Evolutionary conservation across 2,888 invertebrate species (phyloP), one percentile per base, ranked within the genome.

Genomic region (Drosophila mettleri): DNA sequence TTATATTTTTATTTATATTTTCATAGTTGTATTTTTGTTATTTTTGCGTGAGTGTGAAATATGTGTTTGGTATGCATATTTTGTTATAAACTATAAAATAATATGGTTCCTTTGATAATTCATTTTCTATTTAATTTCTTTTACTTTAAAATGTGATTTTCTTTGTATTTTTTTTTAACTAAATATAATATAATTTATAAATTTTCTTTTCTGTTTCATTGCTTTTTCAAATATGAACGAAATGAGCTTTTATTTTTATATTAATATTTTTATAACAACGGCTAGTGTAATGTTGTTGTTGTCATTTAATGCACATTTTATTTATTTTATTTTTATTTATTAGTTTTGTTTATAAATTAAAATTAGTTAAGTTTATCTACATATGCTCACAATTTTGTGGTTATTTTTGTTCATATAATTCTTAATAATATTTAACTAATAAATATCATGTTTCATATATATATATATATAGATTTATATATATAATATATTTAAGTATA

Each of bases 341-440:
- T 41, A 59, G 65, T 73, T 41, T 67, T 33, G 51, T 64, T 38
- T 46, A 39, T 69, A 80, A 75, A 82, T 86, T 80, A 84, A 86
- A 83, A 81, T 86, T 88, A 79, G 78, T 85, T 85, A 80, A 77
- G 78, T 84, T 79, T 88, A 88, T 82, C 88, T 88, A 88, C 86
- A 84, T 78, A 76, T 86, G 76, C 81, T 87, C 78, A 82, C 81
- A 78, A 62, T 76, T 73, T 62, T 39, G 10, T 52, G 52, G 46
- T 48, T 49, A n/a, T 49, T 49, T 16, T 33, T 65, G 58, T 73
- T 48, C 69, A 66, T 77, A 69, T 67, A 80, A 75, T 86, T 81
- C 71, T 82, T 85, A 75, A 74, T 80, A 80, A 82, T 78, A 78
- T 69, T 79, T 74, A 83, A 77, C 82, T 86, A 84, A 80, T 80